Conservation (phyloP, 2,797 vertebrate genomes). For the Helicolenus hilgendorfi region DNA sequence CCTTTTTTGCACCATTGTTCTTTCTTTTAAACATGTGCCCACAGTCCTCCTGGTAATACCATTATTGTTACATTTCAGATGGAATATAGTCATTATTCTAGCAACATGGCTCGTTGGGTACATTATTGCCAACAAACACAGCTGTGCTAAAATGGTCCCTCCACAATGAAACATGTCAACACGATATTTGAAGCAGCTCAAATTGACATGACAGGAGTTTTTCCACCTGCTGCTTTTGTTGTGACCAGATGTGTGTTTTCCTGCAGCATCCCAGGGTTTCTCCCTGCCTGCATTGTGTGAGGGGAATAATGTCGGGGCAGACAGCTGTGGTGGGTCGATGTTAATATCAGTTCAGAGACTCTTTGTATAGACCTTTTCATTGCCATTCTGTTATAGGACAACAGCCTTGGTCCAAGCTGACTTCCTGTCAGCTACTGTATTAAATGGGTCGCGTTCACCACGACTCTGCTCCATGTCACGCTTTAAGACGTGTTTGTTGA, state of each 20-base stretch:
- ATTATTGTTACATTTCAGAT: background rate
- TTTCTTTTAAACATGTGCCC: background rate
- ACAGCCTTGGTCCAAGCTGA: too few species aligned
- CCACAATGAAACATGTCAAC: background rate
- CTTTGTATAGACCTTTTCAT: background rate
- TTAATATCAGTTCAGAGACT: slow-evolving; percentile 39
- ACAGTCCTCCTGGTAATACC: background rate
- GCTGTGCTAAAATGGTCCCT: background rate
- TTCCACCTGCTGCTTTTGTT: background rate
- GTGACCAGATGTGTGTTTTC: background rate
- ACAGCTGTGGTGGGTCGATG: slow-evolving; percentile 23
- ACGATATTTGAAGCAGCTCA: background rate
- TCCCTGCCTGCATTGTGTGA: background rate
- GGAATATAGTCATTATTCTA: background rate
- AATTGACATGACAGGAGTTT: background rate
- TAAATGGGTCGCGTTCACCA: too few species aligned
- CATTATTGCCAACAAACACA: background rate
- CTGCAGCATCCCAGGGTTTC: background rate
- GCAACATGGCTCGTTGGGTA: background rate
- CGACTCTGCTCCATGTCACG: too few species aligned
- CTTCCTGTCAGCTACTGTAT: too few species aligned
- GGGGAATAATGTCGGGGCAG: slow-evolving; percentile 1
- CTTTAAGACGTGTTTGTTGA: too few species aligned
- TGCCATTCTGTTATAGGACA: too few species aligned
- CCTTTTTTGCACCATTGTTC: background rate